Evolutionary conservation across 2,113 vertebrate species (phyloP).

Genomic region (Clarias batrachus): DNA sequence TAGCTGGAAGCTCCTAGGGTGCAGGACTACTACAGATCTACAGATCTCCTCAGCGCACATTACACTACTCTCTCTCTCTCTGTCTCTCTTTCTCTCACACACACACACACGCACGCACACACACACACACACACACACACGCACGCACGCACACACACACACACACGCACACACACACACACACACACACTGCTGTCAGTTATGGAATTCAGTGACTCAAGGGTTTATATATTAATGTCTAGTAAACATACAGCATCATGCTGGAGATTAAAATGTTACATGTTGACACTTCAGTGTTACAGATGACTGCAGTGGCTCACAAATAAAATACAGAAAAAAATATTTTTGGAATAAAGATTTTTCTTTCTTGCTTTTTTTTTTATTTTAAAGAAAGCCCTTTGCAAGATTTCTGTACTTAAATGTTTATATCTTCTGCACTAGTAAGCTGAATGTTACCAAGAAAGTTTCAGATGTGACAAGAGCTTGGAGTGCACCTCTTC

Average conservation of each 20-base stretch:
- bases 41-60: slow-evolving; percentile 20
- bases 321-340: neutral
- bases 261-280: slow-evolving; percentile 36
- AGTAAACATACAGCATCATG: slow-evolving; percentile 19
- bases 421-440: neutral
- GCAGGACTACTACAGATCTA: slow-evolving; percentile 32
- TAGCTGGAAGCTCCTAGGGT: slow-evolving; percentile 35
- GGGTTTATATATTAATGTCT: slow-evolving; percentile 17
- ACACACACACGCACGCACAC: slow-evolving; percentile 24
- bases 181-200: slow-evolving; percentile 31
- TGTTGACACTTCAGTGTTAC: slow-evolving; percentile 23
- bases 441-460: neutral
- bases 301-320: neutral
- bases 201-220: slow-evolving; percentile 52
- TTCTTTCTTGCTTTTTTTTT: too few species aligned
- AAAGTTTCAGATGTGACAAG: neutral
- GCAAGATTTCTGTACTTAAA: neutral
- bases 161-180: too few species aligned
- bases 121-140: neutral
- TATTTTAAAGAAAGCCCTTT: neutral
- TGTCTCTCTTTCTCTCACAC: slow-evolving; percentile 22
- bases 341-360: neutral
- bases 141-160: too few species aligned
- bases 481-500: neutral
- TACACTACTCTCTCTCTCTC: slow-evolving; percentile 23